Evolutionary conservation across 2,113 vertebrate species (phyloP), one percentile per base, ranked within the genome.

Genomic region (Psittacus erithacus): DNA sequence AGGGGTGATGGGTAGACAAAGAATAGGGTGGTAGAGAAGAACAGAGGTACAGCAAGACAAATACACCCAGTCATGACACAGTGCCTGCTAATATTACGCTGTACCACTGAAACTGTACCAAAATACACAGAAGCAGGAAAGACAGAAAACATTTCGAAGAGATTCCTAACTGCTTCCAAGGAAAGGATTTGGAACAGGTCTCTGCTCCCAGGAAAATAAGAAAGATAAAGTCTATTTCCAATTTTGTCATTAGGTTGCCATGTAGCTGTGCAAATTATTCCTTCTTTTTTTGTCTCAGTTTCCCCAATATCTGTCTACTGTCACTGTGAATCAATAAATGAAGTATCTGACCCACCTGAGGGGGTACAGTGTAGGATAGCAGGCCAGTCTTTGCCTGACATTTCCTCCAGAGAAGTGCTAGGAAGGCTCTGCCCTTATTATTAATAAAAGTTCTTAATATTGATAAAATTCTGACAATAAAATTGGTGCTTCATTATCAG

Each of bases 61-160:
- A 68, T 19, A 67, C 11, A 55, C 6, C 7, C 47, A 46, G 24
- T 3, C 55, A 59, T 9, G 68, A 17, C 47, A 47, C 25, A 89
- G 28, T 39, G 53, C 27, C 43, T 64, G 15, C 33, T 49, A 59
- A 18, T 35, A 70, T 49, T 0, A 5, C 0, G 0, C 44, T n/a
- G 17, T 50, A n/a, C 53, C 22, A 17, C n/a, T 53, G 4, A 17
- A 86, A 50, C 18, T 13, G 23, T 63, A 81, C 19, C 31, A 43
- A 75, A 81, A 64, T 6, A 20, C 29, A 29, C 0, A 1, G 22
- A 70, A 53, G 17, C 29, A 52, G 41, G 15, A 77, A 82, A 82
- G 35, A 62, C 13, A 44, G 43, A 91, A 86, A 41, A 17, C 1
- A 1, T 59, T 83, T 41, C 19, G 38, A 62, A 90, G 52, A 38